Evolutionary conservation across 2,888 invertebrate species (phyloP), one percentile per base, ranked within the genome.

Genomic region (Hemistola chrysoprasaria): DNA sequence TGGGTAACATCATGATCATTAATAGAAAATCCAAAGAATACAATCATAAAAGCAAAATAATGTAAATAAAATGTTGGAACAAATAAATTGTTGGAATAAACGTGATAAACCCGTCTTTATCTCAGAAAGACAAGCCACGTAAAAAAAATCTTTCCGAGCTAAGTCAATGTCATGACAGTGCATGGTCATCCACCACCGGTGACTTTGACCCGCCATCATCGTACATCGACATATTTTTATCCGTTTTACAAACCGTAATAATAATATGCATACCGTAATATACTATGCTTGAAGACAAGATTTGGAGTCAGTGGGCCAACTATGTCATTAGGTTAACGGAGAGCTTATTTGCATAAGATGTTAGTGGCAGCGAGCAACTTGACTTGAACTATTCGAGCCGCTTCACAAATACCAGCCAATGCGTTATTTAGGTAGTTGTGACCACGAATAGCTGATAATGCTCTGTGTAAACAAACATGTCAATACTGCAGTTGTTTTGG

Each of bases 321-420:
- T 75, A 78, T 79, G 78, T 78, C 78, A 79, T 82, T 80, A 73
- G 78, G 84, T 79, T 85, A 84, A 79, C 80, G 79, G 78, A 71
- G 66, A 75, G 56, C 33, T 53, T 71, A 71, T 82, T 79, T 77
- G 68, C 73, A 72, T 71, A 68, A 58, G 49, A 57, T 68, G 70
- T 76, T 72, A 67, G 70, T 56, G 47, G 46, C 28, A 35, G 16
- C 8, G 26, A 23, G 34, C 23, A 30, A 34, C 40, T 35, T 36
- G 28, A 30, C 37, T 32, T 9, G 11, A 23, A 33, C 26, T 16
- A 26, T 36, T 38, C 23, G n/a, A 31, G 38, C 28, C 9, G 21
- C 22, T 34, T 33, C 33, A 10, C 8, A 11, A 26, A 37, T 37
- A 34, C 37, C 31, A 25, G 34, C 28, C 35, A 30, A 26, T 32